A percentile compares a stretch with the other conserved stretches of the same genome.
Evolutionary conservation across 2,797 vertebrate species (phyloP).

Genomic region (Sternotherus odoratus): DNA sequence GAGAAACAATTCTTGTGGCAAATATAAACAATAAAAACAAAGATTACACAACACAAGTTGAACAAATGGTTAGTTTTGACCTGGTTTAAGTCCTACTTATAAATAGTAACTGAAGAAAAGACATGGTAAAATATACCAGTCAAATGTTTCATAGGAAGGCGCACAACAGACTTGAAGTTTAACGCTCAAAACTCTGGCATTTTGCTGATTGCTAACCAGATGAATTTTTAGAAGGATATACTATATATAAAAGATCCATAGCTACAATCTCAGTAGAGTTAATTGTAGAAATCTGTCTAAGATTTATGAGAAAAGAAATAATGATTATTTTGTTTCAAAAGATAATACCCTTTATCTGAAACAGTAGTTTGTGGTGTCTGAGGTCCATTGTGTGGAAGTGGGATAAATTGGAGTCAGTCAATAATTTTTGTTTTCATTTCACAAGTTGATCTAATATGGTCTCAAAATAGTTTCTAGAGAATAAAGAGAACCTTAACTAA

Average conservation of each 20-base stretch:
- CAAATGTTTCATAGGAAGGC: background rate
- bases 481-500: background rate
- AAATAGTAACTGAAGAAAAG: background rate
- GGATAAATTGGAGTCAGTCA: background rate
- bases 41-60: background rate
- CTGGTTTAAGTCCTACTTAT: slow-evolving; percentile 4
- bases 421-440: background rate
- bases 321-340: background rate
- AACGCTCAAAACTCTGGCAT: background rate
- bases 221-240: background rate
- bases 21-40: slow-evolving; percentile 55
- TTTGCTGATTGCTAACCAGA: background rate
- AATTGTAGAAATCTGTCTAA: background rate
- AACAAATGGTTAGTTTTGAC: slow-evolving; percentile 17
- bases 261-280: background rate
- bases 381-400: background rate
- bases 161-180: background rate
- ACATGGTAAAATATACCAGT: background rate
- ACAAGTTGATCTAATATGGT: background rate
- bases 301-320: background rate
- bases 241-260: background rate
- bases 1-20: slow-evolving; percentile 51
- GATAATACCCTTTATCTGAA: background rate
- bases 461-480: background rate
- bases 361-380: background rate